phyloP scores from a whole-genome alignment of 2,888 invertebrate genomes.

The Galerucella pusilla region DNA sequence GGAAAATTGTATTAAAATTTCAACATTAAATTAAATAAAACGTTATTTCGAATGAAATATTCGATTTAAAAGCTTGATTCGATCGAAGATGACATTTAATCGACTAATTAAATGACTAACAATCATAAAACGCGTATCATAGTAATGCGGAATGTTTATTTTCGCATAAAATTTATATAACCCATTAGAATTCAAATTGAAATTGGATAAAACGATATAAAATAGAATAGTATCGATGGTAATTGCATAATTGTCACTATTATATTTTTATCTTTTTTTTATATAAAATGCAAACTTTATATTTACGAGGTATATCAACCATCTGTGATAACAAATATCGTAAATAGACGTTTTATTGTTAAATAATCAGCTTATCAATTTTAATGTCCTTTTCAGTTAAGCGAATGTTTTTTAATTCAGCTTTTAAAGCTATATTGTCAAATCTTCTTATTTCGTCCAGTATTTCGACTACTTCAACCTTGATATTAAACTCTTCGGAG shows the following conservation, averaged over 20 bases:
- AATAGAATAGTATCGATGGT: background rate
- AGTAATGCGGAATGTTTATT: background rate
- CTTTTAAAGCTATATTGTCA: too few species aligned
- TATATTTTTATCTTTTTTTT: background rate
- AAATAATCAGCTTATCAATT: background rate
- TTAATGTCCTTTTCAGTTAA: background rate
- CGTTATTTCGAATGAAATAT: too few species aligned
- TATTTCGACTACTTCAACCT: too few species aligned
- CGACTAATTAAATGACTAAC: background rate
- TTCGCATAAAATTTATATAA: background rate
- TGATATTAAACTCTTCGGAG: too few species aligned
- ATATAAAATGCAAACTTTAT: background rate
- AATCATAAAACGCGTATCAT: background rate
- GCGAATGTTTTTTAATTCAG: too few species aligned
- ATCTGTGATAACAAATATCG: conserved; percentile 4
- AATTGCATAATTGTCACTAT: conserved; percentile 4
- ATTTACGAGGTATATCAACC: background rate
- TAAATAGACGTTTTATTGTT: background rate
- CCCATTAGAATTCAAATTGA: conserved; percentile 4
- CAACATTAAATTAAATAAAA: too few species aligned
- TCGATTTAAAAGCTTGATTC: background rate
- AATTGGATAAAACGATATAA: background rate
- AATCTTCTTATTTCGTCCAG: too few species aligned
- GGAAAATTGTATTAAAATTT: too few species aligned
- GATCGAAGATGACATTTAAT: background rate